Evolutionary conservation across 2,113 vertebrate species (phyloP).

Genomic region (Callocephalon fimbriatum): DNA sequence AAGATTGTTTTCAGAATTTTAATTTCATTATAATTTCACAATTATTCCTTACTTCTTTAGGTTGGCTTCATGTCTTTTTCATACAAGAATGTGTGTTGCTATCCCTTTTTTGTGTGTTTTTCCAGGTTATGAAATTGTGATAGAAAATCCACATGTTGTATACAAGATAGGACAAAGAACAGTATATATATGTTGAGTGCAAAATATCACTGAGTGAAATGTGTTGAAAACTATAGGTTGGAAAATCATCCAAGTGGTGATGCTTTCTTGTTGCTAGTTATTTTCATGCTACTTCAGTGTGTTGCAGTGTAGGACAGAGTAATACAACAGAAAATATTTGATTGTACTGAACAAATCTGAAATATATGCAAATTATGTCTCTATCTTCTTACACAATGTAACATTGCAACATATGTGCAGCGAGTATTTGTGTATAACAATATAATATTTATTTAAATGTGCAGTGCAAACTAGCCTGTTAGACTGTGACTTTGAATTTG

Average conservation of each 20-base stretch:
- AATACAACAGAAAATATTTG: neutral
- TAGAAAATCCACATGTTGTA: fast-evolving
- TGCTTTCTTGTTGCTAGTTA: neutral
- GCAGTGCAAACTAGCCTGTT: neutral
- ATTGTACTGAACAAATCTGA: neutral
- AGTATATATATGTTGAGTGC: neutral
- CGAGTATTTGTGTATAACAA: neutral
- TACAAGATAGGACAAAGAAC: neutral
- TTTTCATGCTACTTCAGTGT: neutral
- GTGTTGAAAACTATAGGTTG: neutral
- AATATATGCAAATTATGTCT: neutral
- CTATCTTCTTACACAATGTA: neutral
- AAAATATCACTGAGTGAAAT: neutral
- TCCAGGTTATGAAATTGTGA: neutral
- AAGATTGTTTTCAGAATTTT: neutral
- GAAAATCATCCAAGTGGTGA: neutral
- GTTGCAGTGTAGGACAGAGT: neutral
- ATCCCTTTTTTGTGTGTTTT: neutral
- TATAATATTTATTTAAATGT: neutral
- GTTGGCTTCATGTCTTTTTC: neutral
- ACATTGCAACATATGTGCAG: fast-evolving
- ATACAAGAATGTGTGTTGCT: neutral
- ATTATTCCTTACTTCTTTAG: neutral
- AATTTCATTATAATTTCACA: neutral
- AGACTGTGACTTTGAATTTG: neutral